Evolutionary conservation across 1,140 invertebrate genomes (phyloP), one percentile per base, ranked within the genome.

Genomic region (Halictus rubicundus): DNA sequence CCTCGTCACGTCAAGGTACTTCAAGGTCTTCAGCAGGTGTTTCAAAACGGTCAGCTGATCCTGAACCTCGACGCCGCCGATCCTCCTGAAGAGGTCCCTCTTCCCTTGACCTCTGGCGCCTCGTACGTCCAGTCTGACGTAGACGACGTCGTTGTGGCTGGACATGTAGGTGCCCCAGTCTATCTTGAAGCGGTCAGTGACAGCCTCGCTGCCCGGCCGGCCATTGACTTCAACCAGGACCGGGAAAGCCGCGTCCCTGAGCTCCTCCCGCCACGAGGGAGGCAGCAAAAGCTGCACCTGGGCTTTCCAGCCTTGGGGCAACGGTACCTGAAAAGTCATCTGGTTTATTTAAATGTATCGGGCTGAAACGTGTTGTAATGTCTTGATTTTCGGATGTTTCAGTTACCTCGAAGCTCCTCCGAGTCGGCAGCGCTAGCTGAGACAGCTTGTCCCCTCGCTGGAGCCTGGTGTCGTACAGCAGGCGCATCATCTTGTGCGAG

Each of bases 151-250:
- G 88, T 97, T 97, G 76, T 96, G 95, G 78, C 97, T 98, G 60
- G 97, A 97, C 95, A 99, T 96, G 91, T 98, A 99, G 3, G 97
- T 97, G 19, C 97, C 96, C 97, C 98, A 99, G 89, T 97, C 96
- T 79, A 99, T 94, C 54, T 94, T 91, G 92, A 97, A 98, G 89
- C 96, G 95, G 78, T 98, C 97, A 0, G 96, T 97, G 46, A 98
- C 97, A 49, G 96, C 95, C 88, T 97, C 97, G 78, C 96, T 97
- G 21, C 97, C 97, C 16, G 98, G 98, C 39, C 97, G 95, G 52
- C 97, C 98, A 92, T 99, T 98, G 94, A 97, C 96, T 93, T 97
- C 96, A 65, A 97, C 96, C 64, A 97, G 94, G 14, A 97, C 96
- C 12, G 96, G 96, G 93, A 97, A 97, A 37, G 96, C 96, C 42